Percentiles rank a stretch among this genome's conserved stretches.
These are phyloP conservation scores for Neopelma chrysocephalum DNA, from an alignment of 2,797 vertebrate species.

Conservation along the genomic window DNA sequence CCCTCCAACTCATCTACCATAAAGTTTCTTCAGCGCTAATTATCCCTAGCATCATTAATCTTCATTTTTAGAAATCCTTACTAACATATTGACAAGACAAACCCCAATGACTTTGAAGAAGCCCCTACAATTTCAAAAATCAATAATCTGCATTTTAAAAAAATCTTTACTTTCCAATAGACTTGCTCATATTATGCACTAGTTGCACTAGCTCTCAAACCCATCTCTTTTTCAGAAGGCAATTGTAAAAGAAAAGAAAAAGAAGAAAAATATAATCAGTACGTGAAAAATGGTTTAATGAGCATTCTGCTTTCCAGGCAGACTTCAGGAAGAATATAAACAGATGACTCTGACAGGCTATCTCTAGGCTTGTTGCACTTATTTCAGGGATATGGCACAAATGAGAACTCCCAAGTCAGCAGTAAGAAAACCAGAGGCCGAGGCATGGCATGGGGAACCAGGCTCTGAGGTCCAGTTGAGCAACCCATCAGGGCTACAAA, in stretches of 20 bases:
- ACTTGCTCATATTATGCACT: not conserved
- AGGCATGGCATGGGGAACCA: not conserved
- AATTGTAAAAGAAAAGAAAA: slow-evolving; percentile 5
- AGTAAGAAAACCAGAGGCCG: not conserved
- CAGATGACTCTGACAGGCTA: not conserved
- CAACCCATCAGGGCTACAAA: not conserved
- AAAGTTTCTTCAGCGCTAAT: not conserved
- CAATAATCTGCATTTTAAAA: not conserved
- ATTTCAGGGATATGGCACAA: not conserved
- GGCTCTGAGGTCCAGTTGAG: not conserved
- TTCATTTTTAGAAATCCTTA: slow-evolving; percentile 27
- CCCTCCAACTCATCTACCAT: too few species aligned
- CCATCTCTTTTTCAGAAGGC: not conserved
- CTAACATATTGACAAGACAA: not conserved
- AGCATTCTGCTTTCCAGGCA: not conserved
- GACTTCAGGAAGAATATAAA: not conserved
- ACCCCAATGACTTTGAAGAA: slow-evolving; percentile 5
- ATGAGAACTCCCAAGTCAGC: not conserved
- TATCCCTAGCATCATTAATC: slow-evolving; percentile 12
- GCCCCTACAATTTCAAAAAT: slow-evolving; percentile 20
- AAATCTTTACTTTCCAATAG: slow-evolving; percentile 44
- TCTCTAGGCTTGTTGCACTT: not conserved
- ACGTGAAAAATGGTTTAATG: slow-evolving; percentile 28
- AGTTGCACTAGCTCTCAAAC: not conserved
- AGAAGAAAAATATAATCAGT: not conserved